These are phyloP conservation scores for Luehdorfia chinensis DNA, from an alignment of 1,140 invertebrate species.

Conservation along the genomic window DNA sequence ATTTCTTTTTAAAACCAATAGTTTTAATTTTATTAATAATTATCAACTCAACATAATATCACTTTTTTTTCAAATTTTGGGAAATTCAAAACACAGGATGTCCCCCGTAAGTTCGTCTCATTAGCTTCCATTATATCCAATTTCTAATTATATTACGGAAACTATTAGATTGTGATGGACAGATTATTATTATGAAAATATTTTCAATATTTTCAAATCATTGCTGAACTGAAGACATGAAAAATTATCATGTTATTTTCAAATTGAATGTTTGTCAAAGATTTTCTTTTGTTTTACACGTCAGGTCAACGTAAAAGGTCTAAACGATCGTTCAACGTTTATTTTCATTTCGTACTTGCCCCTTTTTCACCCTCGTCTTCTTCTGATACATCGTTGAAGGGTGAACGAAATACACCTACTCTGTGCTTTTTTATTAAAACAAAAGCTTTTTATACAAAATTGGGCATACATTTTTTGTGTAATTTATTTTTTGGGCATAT, in stretches of 20 bases:
- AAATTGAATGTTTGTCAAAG: constrained; percentile 51
- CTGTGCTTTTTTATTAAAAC: constrained; percentile 35
- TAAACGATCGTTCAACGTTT: constrained; percentile 65
- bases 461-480: constrained; percentile 1
- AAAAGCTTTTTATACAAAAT: constrained; percentile 23
- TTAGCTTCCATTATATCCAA: too few relatives aligned
- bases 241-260: background rate
- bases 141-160: too few relatives aligned
- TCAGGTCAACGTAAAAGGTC: constrained; percentile 43
- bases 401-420: constrained; percentile 34
- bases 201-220: too few relatives aligned
- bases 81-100: too few relatives aligned
- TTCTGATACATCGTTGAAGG: constrained; percentile 38
- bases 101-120: too few relatives aligned
- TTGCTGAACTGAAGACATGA: too few relatives aligned
- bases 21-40: too few relatives aligned
- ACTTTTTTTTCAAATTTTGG: too few relatives aligned
- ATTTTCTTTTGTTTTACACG: constrained; percentile 36
- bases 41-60: too few relatives aligned
- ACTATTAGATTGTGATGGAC: too few relatives aligned
- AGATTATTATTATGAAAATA: too few relatives aligned
- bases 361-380: constrained; percentile 57
- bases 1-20: too few relatives aligned
- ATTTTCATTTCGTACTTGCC: constrained; percentile 61
- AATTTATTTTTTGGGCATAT: constrained; percentile 13